phyloP scores from a whole-genome alignment of 2,797 vertebrate species.

The Nothura maculosa region DNA sequence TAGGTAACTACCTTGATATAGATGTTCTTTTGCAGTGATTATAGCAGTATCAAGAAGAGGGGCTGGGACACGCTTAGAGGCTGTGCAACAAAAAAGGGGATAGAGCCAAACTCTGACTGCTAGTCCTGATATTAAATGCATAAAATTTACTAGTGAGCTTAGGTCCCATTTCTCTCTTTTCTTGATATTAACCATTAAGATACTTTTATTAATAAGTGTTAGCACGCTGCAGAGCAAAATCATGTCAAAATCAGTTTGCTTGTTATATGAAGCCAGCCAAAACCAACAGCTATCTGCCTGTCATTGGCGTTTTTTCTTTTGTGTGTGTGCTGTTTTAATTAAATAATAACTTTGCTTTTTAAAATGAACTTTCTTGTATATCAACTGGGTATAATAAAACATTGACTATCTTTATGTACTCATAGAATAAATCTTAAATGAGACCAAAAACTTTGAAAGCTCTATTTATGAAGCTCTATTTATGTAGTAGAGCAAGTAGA shows the following conservation, averaged over 20 bases:
- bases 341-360: neutral
- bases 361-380: neutral
- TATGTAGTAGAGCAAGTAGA: neutral
- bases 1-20: too few species aligned
- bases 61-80: neutral
- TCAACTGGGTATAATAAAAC: neutral
- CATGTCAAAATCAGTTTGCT: neutral
- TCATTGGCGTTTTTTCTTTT: neutral
- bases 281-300: neutral
- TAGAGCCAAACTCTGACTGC: neutral
- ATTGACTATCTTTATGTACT: neutral
- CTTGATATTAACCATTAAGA: neutral
- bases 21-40: neutral
- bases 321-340: neutral
- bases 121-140: neutral
- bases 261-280: neutral
- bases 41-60: neutral
- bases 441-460: neutral
- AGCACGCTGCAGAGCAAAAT: neutral
- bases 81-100: neutral
- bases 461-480: neutral
- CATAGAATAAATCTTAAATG: neutral
- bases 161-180: neutral
- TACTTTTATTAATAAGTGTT: neutral
- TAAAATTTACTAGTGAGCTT: neutral